Percentiles rank a stretch among this genome's conserved stretches.
Conservation (phyloP, 2,888 invertebrate genomes). For the Portevinia maculata region DNA sequence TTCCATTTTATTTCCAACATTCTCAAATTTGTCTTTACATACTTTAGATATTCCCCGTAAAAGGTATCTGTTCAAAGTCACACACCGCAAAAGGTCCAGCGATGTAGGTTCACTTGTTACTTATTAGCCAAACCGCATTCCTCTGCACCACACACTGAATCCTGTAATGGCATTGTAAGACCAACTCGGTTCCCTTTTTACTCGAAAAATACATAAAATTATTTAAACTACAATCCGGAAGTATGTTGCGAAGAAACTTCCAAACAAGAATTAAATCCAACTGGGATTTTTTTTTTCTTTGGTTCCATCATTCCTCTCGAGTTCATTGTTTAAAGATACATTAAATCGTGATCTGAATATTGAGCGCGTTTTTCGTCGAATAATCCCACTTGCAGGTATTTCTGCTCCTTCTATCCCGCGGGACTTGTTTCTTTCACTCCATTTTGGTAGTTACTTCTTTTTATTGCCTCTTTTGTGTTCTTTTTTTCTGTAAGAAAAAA, state of each 20-base stretch:
- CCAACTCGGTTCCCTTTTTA: neutral
- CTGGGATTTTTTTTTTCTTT: conserved; percentile 14
- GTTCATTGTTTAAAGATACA: conserved; percentile 72
- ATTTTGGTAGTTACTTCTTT: conserved; percentile 26
- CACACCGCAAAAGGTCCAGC: conserved; percentile 34
- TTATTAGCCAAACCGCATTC: conserved; percentile 32
- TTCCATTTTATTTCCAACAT: conserved; percentile 6
- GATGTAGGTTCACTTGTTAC: neutral
- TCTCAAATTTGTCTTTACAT: neutral
- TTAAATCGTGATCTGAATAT: conserved; percentile 74
- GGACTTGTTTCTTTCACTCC: conserved; percentile 20
- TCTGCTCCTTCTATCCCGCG: conserved; percentile 13
- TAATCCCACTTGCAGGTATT: conserved; percentile 51
- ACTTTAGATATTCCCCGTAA: conserved; percentile 11
- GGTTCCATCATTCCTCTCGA: neutral
- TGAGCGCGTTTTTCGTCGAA: conserved; percentile 69
- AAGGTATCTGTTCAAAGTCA: conserved; percentile 35
- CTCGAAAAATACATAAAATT: conserved; percentile 64
- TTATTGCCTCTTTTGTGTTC: conserved; percentile 32
- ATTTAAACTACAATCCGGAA: conserved; percentile 70
- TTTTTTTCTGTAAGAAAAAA: conserved; percentile 42
- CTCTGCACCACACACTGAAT: conserved; percentile 17
- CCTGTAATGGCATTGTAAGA: neutral
- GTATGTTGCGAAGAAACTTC: conserved; percentile 48
- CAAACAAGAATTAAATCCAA: conserved; percentile 39